Base-by-base conservation (phyloP, 1,140 invertebrate species). In the Caenorhabditis tropicalis region DNA sequence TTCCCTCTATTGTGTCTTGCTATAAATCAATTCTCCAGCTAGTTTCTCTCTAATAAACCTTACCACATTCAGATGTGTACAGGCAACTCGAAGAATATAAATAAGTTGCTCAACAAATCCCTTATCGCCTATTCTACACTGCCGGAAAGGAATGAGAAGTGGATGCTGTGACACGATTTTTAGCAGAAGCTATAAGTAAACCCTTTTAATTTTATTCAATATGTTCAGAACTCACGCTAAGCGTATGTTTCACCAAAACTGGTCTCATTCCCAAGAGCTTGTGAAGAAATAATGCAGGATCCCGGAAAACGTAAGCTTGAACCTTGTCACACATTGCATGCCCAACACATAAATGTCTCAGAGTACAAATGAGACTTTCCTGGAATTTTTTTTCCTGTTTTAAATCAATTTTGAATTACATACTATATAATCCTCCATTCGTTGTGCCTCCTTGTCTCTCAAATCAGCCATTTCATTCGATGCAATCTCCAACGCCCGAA, bases 101-200 rank as follows among this genome's bases (percentile, higher is more conserved):
- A 74, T 74, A 0, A 74, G 15, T 15, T 74, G 65, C 65, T 74
- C 65, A 16, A 74, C 65, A 43, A 74, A 74, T 43, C 65, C 65
- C 21, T 36, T 74, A 3, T 74, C 65, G 6, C 65, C 65, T 19
- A 74, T 74, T 10, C 65, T 12, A 24, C 65, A 74, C 10, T 2
- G n/a, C 9, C 36, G 33, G 36, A 74, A 74, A 24, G 33, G 65
- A 0, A 29, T 36, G 3, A 74, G 36, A 46, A 74, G 36, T 2
- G 36, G 36, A 24, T 74, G n/a, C 16, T 74, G 65, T 6, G 36
- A 43, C 0, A 74, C 65, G 10, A 74, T 36, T 74, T 74, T 74
- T 1, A 74, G 65, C 4, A 74, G 36, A 24, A 74, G 36, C 65
- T 74, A n/a, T n/a, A n/a, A n/a, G n/a, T 43, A 74, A 43, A 65